Percentiles rank a stretch among this genome's conserved stretches.
Evolutionary conservation across 2,797 vertebrate genomes (phyloP).

Genomic region (Crenuchus spilurus): DNA sequence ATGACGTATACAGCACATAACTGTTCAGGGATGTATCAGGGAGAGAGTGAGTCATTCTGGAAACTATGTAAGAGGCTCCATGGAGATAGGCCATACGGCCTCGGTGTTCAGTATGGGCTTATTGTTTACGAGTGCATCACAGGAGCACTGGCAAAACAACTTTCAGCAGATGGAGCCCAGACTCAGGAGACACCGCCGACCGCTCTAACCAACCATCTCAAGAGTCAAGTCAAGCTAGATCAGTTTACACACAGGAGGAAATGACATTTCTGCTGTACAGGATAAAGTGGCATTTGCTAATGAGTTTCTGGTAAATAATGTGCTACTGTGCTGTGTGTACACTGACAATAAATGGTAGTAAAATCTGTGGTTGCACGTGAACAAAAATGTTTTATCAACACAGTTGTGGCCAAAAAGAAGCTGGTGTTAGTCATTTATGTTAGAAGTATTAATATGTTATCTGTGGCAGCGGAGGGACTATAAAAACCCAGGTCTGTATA

Average conservation of each 20-base stretch:
- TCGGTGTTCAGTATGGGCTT: not conserved
- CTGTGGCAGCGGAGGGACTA: too few species aligned
- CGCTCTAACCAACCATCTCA: not conserved
- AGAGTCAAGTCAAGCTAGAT: not conserved
- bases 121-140: slow-evolving; percentile 24
- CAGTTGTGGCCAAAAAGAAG: too few species aligned
- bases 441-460: too few species aligned
- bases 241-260: not conserved
- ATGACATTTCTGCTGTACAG: not conserved
- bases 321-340: too few species aligned
- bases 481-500: too few species aligned
- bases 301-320: not conserved
- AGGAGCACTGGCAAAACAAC: slow-evolving; percentile 41
- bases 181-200: slow-evolving; percentile 20
- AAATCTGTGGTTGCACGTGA: too few species aligned
- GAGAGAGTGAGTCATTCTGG: slow-evolving; percentile 38
- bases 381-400: too few species aligned
- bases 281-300: not conserved
- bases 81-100: slow-evolving; percentile 34
- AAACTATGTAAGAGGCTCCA: slow-evolving; percentile 31
- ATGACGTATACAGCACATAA: slow-evolving; percentile 1
- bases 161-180: slow-evolving; percentile 42
- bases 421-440: too few species aligned
- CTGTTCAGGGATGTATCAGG: slow-evolving; percentile 14
- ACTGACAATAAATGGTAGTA: too few species aligned